Conservation (phyloP, 2,797 vertebrate genomes). For the Macrochelys suwanniensis region DNA sequence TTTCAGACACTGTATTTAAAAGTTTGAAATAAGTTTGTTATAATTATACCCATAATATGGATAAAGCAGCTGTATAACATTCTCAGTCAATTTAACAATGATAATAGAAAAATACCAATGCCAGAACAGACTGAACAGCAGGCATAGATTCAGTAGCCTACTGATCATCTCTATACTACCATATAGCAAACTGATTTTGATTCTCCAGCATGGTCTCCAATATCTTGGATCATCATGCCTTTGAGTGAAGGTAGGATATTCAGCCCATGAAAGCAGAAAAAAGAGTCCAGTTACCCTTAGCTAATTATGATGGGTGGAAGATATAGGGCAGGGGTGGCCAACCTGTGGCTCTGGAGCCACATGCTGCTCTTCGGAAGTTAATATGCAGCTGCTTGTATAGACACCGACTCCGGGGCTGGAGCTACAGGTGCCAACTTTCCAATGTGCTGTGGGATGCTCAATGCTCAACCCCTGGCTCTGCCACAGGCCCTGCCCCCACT, state of each 20-base stretch:
- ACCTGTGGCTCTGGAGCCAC: no score
- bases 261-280: rapidly evolving
- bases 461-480: no score
- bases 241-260: neutral
- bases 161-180: neutral
- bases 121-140: neutral
- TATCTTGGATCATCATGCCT: neutral
- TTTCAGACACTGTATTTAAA: neutral
- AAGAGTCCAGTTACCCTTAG: neutral
- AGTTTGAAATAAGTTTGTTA: slow-evolving; percentile 11
- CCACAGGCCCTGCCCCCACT: no score
- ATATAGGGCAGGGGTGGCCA: no score
- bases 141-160: neutral
- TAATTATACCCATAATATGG: neutral
- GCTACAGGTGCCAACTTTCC: no score
- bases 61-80: neutral
- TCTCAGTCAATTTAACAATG: neutral
- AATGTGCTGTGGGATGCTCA: no score
- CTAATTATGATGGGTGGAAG: neutral
- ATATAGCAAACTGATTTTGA: neutral
- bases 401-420: no score
- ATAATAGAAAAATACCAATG: neutral
- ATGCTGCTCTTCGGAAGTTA: no score
- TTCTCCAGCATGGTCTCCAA: neutral
- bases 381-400: no score